Evolutionary conservation across 2,113 vertebrate genomes (phyloP).

Genomic region (Psittacula cyanocephala): DNA sequence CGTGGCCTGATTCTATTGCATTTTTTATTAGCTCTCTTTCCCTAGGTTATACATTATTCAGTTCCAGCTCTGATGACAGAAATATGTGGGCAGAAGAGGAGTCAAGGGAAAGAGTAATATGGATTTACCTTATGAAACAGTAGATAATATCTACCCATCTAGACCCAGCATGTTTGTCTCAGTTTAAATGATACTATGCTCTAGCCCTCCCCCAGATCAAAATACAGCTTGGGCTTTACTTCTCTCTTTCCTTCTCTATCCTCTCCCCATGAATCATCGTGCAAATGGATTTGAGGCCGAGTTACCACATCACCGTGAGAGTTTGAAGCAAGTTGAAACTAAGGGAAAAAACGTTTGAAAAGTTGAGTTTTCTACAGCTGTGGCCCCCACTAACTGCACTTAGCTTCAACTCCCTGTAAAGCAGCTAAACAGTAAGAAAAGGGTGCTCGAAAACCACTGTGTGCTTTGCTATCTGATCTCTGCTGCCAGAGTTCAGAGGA

Average conservation of each 20-base stretch:
- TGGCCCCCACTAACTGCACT: background rate
- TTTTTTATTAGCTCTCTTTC: slow-evolving; percentile 21
- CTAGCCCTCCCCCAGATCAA: background rate
- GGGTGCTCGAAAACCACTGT: background rate
- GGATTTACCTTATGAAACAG: slow-evolving; percentile 10
- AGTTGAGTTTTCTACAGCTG: background rate
- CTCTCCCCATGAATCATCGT: background rate
- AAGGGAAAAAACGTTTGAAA: background rate
- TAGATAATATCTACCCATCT: background rate
- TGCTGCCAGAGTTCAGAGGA: slow-evolving; percentile 6
- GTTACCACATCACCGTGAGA: background rate
- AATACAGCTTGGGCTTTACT: background rate
- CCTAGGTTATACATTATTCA: slow-evolving; percentile 28
- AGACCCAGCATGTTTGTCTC: background rate
- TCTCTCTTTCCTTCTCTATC: background rate
- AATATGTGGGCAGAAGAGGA: background rate
- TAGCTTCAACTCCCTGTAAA: background rate
- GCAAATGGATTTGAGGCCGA: background rate
- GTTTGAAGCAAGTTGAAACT: background rate
- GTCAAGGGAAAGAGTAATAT: background rate
- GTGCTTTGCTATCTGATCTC: background rate
- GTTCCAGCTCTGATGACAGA: slow-evolving; percentile 7
- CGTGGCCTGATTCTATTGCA: background rate
- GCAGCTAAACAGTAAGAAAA: background rate
- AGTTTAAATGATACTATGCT: background rate